Percentiles rank a stretch among this genome's conserved stretches.
Conservation (phyloP, 2,113 vertebrate species). For the Taurulus bubalis region DNA sequence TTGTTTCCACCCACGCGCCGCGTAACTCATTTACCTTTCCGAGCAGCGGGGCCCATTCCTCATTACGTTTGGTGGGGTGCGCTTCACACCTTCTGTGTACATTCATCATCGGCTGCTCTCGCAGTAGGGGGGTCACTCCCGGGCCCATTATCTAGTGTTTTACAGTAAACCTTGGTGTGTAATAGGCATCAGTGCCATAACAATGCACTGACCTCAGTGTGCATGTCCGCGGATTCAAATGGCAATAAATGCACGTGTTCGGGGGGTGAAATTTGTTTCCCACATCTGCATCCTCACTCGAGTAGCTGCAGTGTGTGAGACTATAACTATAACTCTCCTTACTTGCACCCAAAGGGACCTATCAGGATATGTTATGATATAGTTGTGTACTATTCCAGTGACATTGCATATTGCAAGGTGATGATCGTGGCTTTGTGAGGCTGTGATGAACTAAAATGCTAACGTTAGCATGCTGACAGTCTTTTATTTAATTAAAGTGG, state of each 20-base stretch:
- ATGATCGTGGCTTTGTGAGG: neutral
- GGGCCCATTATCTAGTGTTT: neutral
- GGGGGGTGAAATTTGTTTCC: too few species aligned
- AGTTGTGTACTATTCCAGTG: neutral
- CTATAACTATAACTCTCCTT: too few species aligned
- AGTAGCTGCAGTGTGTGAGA: neutral
- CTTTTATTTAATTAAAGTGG: neutral
- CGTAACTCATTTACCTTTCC: slow-evolving; percentile 18
- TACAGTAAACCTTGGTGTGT: neutral
- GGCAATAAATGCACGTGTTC: neutral
- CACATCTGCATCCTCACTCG: neutral
- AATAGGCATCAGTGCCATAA: neutral
- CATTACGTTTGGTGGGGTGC: slow-evolving; percentile 19
- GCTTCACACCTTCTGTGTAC: slow-evolving; percentile 1
- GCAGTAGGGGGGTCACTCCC: neutral
- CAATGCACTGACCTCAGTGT: neutral
- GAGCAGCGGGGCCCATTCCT: slow-evolving; percentile 1
- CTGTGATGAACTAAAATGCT: neutral
- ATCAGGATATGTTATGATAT: too few species aligned
- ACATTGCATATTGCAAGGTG: neutral
- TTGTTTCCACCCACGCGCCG: slow-evolving; percentile 17
- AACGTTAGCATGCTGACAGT: too few species aligned
- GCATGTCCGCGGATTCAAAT: neutral
- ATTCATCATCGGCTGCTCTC: slow-evolving; percentile 9
- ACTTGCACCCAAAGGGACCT: neutral